Conservation (phyloP, 2,888 invertebrate genomes). For the Erebia aethiops region DNA sequence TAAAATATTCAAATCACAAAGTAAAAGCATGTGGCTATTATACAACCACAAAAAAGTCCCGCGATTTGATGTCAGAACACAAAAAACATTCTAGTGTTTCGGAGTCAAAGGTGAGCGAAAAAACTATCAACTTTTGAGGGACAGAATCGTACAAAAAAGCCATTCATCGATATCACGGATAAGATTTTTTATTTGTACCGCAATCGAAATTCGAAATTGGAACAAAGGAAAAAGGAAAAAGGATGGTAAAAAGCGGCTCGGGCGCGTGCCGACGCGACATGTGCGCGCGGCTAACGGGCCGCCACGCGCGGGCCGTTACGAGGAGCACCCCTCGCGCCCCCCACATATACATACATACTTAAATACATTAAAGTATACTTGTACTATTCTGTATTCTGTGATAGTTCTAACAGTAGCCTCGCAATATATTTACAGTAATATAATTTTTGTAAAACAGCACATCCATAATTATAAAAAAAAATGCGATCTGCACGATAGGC, state of each 20-base stretch:
- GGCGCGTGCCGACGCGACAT: conserved; percentile 81
- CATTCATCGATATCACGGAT: conserved; percentile 31
- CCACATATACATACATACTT: conserved; percentile 40
- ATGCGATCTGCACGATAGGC: no score
- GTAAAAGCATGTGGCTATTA: conserved; percentile 12
- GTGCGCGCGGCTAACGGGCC: conserved; percentile 71
- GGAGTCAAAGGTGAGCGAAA: conserved; percentile 21
- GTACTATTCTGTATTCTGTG: no score
- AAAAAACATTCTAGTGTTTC: conserved; percentile 17
- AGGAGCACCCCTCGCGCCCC: conserved; percentile 29
- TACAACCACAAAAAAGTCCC: conserved; percentile 2
- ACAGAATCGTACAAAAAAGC: conserved; percentile 17
- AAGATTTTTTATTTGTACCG: conserved; percentile 41
- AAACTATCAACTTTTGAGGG: conserved; percentile 12
- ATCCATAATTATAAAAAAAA: no score
- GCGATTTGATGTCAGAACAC: not conserved
- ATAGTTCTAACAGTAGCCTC: no score
- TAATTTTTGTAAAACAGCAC: no score
- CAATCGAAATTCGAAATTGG: conserved; percentile 61
- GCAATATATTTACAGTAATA: no score
- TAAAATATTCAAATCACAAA: not conserved
- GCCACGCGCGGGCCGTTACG: conserved; percentile 72
- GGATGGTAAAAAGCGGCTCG: conserved; percentile 69
- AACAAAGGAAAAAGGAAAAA: conserved; percentile 76
- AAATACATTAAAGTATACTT: no score